Base-by-base conservation (phyloP, 2,888 invertebrate genomes). In the Shargacucullia verbasci region DNA sequence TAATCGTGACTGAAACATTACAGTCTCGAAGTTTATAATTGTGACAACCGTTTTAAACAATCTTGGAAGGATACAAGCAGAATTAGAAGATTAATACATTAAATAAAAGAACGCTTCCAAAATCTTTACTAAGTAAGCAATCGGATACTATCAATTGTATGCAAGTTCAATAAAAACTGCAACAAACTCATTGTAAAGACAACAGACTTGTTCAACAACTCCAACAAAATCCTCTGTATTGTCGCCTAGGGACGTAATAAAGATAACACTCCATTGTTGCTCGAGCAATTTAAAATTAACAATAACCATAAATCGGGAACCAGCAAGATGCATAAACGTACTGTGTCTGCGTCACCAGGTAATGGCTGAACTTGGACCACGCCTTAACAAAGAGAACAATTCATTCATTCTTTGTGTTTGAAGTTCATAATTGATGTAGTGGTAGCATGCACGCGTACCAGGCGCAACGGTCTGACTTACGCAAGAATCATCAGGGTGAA, bases 271-370 rank as follows among this genome's bases (percentile, higher is more conserved):
- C 52, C 54, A 57, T 68, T 70, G 63, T 69, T 68, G 64, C 61
- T 72, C 59, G 69, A 60, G 70, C 78, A 76, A 77, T 78, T 75
- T 79, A 74, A 71, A 69, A 69, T 60, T 59, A 79, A 78, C 82
- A 80, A 79, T 80, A 73, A 72, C 76, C 79, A 74, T 83, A 79
- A 83, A 83, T 78, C 64, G 64, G 47, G 56, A 39, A 59, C 59
- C 65, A 76, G 62, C 61, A 68, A 76, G 60, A 73, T 71, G 68
- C 66, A 76, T 68, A 73, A 68, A 66, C 54, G 53, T 52, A 43
- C 33, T 14, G 31, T 43, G 7, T 20, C 35, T 29, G 43, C 41
- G 44, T 45, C 61, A 47, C 45, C 68, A 61, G 68, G 61, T 67
- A 40, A 56, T 61, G 56, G 47, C 1, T 11, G 2, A 40, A 67